These are phyloP conservation scores for Catostylus mosaicus DNA, from an alignment of 30 jellyfish, hydroid and myxozoan species.

Conservation along the genomic window DNA sequence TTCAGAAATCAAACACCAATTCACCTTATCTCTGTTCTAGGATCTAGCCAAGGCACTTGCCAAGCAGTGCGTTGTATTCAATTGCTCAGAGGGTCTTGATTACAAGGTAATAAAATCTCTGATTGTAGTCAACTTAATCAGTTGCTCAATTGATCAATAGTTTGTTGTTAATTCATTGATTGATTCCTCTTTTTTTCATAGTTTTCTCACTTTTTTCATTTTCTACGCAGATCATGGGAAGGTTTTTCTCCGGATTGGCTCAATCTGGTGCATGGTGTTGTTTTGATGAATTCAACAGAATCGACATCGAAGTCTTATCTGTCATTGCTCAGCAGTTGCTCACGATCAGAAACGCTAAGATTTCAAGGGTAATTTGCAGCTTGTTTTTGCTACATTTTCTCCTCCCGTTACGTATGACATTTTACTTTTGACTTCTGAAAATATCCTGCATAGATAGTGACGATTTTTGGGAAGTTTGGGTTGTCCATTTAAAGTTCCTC, in stretches of 20 bases:
- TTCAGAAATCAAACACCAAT: no score
- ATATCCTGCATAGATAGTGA: no score
- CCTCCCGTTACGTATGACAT: no score
- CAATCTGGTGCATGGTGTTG: slow-evolving; percentile 99
- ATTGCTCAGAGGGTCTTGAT: slow-evolving; percentile 98
- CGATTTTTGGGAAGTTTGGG: no score
- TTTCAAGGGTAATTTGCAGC: slow-evolving; percentile 69
- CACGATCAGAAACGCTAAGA: slow-evolving; percentile 94
- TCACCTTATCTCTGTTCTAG: no score
- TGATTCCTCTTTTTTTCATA: not conserved
- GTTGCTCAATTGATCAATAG: not conserved
- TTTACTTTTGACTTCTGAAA: no score
- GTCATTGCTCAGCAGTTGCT: slow-evolving; percentile 99
- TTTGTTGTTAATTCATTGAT: not conserved
- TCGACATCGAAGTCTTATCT: slow-evolving; percentile 97
- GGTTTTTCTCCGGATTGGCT: slow-evolving; percentile 96
- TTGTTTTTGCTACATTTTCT: no score
- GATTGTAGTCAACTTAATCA: not conserved
- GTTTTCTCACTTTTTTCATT: not conserved
- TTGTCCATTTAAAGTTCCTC: no score
- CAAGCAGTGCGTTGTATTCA: slow-evolving; percentile 97
- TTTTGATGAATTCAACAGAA: slow-evolving; percentile 98
- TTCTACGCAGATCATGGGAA: slow-evolving; percentile 87
- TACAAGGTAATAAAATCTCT: slow-evolving; percentile 60
- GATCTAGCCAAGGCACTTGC: slow-evolving; percentile 98